Evolutionary conservation across 2,113 vertebrate species (phyloP), one percentile per base, ranked within the genome.

Genomic region (Zapornia atra): DNA sequence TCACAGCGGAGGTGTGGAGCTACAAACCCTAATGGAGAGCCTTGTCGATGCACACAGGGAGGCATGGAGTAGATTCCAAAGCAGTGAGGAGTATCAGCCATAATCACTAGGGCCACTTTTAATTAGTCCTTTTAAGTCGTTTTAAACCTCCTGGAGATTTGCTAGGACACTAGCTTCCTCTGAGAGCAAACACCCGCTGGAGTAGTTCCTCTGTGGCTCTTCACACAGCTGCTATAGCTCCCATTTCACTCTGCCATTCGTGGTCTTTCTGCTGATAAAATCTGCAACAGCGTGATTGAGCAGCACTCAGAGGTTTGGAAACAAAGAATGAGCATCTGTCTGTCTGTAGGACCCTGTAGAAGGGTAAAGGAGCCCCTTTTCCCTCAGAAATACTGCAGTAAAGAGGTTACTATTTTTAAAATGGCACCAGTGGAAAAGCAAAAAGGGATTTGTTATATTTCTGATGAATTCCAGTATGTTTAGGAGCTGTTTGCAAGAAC

Each of bases 381-480:
- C 70, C 61, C 44, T 68, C 48, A 50, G 26, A 94, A 88, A 46
- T 33, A 53, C 14, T 60, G 53, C 57, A 76, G 48, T 89, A 66
- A 83, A 81, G 40, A 70, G 54, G 82, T 80, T 95, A 5, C 71
- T 96, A 56, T 95, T 94, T 96, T 92, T 92, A 66, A 92, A 94
- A 94, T 31, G 69, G 88, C 76, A 84, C 81, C 81, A 84, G 82
- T 46, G 38, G 40, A 81, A 90, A 82, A 71, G 50, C 28, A 68
- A 69, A 90, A 72, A 6, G 18, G 40, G 26, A 7, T 84, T 63
- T 86, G 56, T 82, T 96, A 9, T 15, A 46, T 75, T 95, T 82
- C 77, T 80, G 66, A 40, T 71, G n/a, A 44, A 73, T 94, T 90
- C 79, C 76, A 40, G 28, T 86, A n/a, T 76, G 60, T 88, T 96